A percentile compares a stretch with the other conserved stretches of the same genome.
These are phyloP conservation scores for Drosophila anceps DNA, from an alignment of 2,888 invertebrate species.

Conservation along the genomic window DNA sequence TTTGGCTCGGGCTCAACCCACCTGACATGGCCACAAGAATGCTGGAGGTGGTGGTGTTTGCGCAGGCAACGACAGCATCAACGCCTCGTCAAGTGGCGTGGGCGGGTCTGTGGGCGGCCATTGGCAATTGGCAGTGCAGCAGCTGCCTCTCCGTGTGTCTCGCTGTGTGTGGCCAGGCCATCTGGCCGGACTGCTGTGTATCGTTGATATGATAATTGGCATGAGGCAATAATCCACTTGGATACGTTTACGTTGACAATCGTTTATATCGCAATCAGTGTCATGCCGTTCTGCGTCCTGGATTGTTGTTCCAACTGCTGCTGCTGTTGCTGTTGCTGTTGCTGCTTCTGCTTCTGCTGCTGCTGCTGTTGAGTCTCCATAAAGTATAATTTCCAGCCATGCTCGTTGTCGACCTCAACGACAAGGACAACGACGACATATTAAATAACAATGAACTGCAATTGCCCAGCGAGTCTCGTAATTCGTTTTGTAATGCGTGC, in stretches of 20 bases:
- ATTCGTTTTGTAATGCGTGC: constrained; percentile 80
- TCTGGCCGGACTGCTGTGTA: constrained; percentile 58
- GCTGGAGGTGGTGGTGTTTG: constrained; percentile 24
- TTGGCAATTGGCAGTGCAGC: constrained; percentile 53
- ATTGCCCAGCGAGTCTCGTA: constrained; percentile 79
- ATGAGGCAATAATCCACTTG: constrained; percentile 83
- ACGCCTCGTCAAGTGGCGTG: constrained; percentile 75
- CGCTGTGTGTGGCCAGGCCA: constrained; percentile 42
- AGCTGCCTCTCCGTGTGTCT: constrained; percentile 36
- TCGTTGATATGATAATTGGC: constrained; percentile 83
- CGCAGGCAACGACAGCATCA: constrained; percentile 72
- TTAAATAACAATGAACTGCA: constrained; percentile 83
- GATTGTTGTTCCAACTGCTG: constrained; percentile 36
- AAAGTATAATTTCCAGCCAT: constrained; percentile 76
- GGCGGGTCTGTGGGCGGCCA: constrained; percentile 45
- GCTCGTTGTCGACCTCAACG: constrained; percentile 49
- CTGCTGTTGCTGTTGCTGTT: constrained; percentile 40
- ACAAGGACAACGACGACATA: constrained; percentile 66
- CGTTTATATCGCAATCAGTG: constrained; percentile 82
- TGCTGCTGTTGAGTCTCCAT: constrained; percentile 60
- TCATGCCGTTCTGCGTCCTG: constrained; percentile 68
- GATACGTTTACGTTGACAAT: constrained; percentile 82
- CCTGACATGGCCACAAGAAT: constrained; percentile 43
- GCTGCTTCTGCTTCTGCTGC: constrained; percentile 29
- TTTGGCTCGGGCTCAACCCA: constrained; percentile 55